Evolutionary conservation across 2,888 invertebrate genomes (phyloP).

Genomic region (Apamea epomidion): DNA sequence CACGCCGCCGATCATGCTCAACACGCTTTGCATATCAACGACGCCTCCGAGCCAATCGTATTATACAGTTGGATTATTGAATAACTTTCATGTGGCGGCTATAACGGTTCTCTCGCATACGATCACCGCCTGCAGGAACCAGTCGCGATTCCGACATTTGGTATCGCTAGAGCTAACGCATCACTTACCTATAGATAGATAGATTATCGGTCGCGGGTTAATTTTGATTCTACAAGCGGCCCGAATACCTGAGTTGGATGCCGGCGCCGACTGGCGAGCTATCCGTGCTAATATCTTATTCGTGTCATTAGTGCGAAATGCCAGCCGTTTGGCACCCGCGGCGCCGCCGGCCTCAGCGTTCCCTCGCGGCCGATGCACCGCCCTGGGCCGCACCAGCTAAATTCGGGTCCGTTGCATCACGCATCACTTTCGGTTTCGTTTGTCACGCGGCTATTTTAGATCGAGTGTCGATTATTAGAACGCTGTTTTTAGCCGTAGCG

Average conservation of each 20-base stretch:
- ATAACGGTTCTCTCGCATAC: constrained; percentile 73
- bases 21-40: constrained; percentile 76
- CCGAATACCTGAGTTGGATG: constrained; percentile 81
- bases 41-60: constrained; percentile 66
- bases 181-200: constrained; percentile 44
- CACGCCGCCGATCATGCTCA: constrained; percentile 58
- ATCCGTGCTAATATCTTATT: constrained; percentile 90
- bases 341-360: constrained; percentile 79
- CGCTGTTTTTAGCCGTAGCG: constrained; percentile 84
- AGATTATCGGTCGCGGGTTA: constrained; percentile 73
- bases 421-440: constrained; percentile 89
- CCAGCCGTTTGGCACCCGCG: constrained; percentile 87
- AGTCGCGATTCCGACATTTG: constrained; percentile 59
- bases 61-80: constrained; percentile 71
- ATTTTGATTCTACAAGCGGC: constrained; percentile 82
- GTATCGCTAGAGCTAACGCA: constrained; percentile 44
- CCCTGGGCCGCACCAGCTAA: constrained; percentile 84
- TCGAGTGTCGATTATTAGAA: constrained; percentile 89
- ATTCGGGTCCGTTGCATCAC: constrained; percentile 90
- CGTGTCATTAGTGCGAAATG: constrained; percentile 90
- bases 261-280: constrained; percentile 79
- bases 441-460: constrained; percentile 89
- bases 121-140: constrained; percentile 62
- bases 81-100: constrained; percentile 69
- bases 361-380: constrained; percentile 87